Evolutionary conservation across 2,113 vertebrate species (phyloP).

Genomic region (Procapra przewalskii): DNA sequence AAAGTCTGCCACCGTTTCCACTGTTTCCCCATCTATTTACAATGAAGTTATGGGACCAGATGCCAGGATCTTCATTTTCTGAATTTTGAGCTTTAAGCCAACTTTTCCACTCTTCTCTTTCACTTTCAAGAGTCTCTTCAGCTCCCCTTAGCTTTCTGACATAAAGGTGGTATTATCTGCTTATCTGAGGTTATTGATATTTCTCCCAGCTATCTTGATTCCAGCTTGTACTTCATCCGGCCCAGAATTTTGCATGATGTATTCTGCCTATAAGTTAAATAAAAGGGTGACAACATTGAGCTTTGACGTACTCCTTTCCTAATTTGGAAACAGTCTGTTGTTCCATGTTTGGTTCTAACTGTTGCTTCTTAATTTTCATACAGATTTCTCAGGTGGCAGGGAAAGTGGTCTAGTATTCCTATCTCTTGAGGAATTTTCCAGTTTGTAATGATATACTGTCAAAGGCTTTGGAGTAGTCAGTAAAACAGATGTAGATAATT

Average conservation of each 20-base stretch:
- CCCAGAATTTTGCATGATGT: background rate
- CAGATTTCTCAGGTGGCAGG: background rate
- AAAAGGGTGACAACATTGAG: background rate
- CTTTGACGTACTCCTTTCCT: background rate
- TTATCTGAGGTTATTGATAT: background rate
- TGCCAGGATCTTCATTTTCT: background rate
- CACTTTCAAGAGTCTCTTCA: background rate
- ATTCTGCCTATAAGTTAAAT: background rate
- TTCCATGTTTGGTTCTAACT: background rate
- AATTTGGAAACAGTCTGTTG: background rate
- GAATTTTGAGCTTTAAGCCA: background rate
- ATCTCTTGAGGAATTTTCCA: background rate
- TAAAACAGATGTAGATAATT: background rate
- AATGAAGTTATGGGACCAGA: background rate
- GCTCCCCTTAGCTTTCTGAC: background rate
- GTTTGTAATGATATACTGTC: background rate
- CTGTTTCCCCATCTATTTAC: background rate
- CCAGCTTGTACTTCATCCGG: background rate
- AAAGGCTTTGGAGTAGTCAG: background rate
- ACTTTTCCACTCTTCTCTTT: background rate
- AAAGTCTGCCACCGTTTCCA: background rate
- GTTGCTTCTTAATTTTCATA: background rate
- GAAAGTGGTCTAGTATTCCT: background rate
- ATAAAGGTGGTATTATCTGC: background rate
- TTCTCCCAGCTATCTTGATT: background rate